Conservation (phyloP, 1,140 invertebrate genomes). For the Hylaeus anthracinus region DNA sequence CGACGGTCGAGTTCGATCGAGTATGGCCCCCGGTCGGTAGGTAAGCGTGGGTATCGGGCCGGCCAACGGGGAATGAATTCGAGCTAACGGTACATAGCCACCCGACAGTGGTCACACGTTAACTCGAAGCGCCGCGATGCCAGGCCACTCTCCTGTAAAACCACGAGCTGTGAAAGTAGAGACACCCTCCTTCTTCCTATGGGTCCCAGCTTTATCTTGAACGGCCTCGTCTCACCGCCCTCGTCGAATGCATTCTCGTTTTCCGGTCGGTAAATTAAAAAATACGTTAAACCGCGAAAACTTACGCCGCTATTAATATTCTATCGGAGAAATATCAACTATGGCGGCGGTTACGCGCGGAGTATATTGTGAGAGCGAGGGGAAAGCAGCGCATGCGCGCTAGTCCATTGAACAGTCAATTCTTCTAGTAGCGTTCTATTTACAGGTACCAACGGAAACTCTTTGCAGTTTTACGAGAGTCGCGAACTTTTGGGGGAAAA, state of each 20-base stretch:
- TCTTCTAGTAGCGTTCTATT: conserved; percentile 30
- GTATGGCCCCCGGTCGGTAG: conserved; percentile 57
- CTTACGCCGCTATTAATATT: conserved; percentile 55
- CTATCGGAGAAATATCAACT: conserved; percentile 58
- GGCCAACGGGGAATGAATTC: conserved; percentile 67
- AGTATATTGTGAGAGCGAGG: conserved; percentile 47
- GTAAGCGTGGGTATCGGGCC: conserved; percentile 52
- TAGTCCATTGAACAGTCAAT: conserved; percentile 33
- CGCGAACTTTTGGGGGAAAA: conserved; percentile 22
- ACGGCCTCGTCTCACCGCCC: conserved; percentile 28
- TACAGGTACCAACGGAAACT: conserved; percentile 10
- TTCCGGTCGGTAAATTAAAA: conserved; percentile 15
- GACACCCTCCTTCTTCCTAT: conserved; percentile 39
- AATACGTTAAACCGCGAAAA: conserved; percentile 40
- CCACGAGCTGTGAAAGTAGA: conserved; percentile 50
- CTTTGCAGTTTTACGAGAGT: background rate
- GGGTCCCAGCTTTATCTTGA: conserved; percentile 14
- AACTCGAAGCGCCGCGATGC: conserved; percentile 52
- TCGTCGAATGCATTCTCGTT: conserved; percentile 36
- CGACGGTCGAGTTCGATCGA: conserved; percentile 53
- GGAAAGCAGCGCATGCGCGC: conserved; percentile 60
- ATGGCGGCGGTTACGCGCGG: conserved; percentile 61
- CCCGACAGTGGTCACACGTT: conserved; percentile 55
- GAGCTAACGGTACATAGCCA: conserved; percentile 70
- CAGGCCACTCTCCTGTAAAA: conserved; percentile 50